phyloP scores from a whole-genome alignment of 2,797 vertebrate species.

The Eulemur coronatus region DNA sequence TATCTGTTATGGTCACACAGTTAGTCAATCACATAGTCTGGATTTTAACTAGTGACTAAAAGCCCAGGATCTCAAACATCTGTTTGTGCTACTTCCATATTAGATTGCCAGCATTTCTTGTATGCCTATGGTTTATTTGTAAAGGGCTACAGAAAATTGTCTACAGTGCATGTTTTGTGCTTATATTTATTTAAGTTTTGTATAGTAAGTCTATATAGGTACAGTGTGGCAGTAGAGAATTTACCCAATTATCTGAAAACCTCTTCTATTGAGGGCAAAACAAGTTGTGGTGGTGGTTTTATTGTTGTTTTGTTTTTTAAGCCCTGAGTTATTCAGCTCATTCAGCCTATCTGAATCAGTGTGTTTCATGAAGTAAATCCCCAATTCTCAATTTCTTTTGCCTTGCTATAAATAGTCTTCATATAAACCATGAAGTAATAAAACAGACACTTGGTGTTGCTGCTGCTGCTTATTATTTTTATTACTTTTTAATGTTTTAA shows the following conservation, averaged over 20 bases:
- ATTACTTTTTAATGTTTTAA: background rate
- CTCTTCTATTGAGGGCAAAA: background rate
- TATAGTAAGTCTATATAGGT: background rate
- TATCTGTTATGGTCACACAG: background rate
- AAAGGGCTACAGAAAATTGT: background rate
- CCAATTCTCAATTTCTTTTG: slow-evolving; percentile 10
- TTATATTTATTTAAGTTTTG: background rate
- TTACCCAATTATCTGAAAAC: background rate
- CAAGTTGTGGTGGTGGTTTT: background rate
- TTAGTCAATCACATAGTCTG: background rate
- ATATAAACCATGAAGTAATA: background rate
- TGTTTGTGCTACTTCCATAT: background rate
- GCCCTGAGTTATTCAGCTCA: background rate
- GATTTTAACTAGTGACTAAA: background rate
- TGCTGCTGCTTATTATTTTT: background rate
- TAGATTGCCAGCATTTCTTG: background rate
- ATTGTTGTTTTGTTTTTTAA: background rate
- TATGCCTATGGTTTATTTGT: background rate
- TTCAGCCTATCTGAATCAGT: background rate
- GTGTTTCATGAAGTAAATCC: background rate
- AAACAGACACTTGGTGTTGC: background rate
- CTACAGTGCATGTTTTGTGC: background rate
- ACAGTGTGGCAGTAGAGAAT: background rate
- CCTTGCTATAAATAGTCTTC: background rate
- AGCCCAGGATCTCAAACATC: background rate